These are phyloP conservation scores for Epinotia demarniana DNA, from an alignment of 2,888 invertebrate species.

Conservation along the genomic window DNA sequence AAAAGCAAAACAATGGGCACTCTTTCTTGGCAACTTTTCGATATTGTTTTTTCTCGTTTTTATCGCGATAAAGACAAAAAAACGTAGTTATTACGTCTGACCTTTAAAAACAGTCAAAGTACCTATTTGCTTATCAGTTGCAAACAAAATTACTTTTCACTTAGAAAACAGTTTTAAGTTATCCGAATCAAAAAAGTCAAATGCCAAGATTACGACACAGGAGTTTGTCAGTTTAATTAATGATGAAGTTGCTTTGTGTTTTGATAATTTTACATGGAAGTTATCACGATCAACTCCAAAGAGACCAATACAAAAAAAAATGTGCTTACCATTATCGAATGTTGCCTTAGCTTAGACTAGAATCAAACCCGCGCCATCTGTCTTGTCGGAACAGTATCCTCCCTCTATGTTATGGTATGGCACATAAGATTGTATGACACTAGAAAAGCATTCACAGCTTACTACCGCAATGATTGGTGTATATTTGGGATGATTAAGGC, in stretches of 20 bases:
- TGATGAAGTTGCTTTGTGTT: slow-evolving; percentile 25
- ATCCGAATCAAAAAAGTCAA: slow-evolving; percentile 17
- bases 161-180: slow-evolving; percentile 4
- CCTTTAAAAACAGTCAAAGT: slow-evolving; percentile 5
- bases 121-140: slow-evolving; percentile 13
- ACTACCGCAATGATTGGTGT: neutral
- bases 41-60: slow-evolving; percentile 2
- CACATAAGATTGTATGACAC: no score
- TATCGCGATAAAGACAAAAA: neutral
- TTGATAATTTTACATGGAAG: neutral
- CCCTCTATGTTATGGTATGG: no score
- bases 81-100: neutral
- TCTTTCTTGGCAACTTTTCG: slow-evolving; percentile 5
- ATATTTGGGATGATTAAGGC: slow-evolving; percentile 24
- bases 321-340: no score
- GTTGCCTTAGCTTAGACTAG: no score
- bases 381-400: no score
- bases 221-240: slow-evolving; percentile 43
- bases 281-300: no score
- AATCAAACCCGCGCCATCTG: no score
- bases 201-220: slow-evolving; percentile 27
- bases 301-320: no score
- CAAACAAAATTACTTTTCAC: slow-evolving; percentile 30
- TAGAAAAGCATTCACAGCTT: neutral
- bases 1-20: slow-evolving; percentile 11